Conservation (phyloP, 2,797 vertebrate species). For the Diglossa cyanea region DNA sequence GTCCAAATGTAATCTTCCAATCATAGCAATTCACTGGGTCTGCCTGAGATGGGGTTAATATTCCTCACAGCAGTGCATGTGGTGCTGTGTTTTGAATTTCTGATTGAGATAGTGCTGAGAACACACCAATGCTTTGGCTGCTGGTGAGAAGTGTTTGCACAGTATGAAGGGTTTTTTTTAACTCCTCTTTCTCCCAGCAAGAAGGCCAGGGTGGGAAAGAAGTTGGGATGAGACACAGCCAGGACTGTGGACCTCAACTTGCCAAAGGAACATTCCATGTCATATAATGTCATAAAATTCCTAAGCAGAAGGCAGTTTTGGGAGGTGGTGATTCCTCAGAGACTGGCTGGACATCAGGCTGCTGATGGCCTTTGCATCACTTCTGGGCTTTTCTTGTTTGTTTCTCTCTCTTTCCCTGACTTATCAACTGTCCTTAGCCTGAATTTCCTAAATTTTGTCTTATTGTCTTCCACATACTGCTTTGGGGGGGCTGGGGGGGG, state of each 20-base stretch:
- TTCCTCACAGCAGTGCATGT: fast-evolving
- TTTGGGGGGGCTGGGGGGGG: too few species aligned
- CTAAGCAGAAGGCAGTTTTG: background rate
- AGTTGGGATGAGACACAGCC: background rate
- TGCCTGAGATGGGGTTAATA: background rate
- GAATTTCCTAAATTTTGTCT: background rate
- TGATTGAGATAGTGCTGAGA: background rate
- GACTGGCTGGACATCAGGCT: background rate
- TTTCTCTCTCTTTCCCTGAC: background rate
- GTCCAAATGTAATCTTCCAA: background rate
- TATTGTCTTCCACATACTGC: background rate
- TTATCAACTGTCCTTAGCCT: background rate
- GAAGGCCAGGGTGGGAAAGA: background rate
- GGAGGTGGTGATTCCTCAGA: fast-evolving
- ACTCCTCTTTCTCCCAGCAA: fast-evolving
- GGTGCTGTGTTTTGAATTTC: background rate
- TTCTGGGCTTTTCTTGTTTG: fast-evolving
- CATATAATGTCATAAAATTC: background rate
- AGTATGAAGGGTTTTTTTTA: background rate
- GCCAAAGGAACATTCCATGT: background rate
- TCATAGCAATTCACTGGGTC: background rate
- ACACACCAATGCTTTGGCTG: background rate
- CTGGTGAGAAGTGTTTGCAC: background rate
- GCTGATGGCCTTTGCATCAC: background rate
- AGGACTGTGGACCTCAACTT: background rate